Conservation (phyloP, 2,113 vertebrate species). For the Melierax canorus region DNA sequence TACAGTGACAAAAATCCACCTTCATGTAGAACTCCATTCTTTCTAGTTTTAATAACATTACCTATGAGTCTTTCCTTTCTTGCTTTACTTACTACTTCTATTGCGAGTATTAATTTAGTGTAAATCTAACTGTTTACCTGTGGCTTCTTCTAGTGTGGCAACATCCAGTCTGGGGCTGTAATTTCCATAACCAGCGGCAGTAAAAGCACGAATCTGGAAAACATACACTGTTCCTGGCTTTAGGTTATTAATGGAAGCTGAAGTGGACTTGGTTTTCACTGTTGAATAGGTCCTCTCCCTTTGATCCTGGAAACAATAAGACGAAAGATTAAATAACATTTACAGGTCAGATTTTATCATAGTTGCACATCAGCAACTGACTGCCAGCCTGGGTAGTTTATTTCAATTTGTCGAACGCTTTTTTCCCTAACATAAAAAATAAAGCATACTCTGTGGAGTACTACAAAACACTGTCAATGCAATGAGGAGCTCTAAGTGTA, state of each 20-base stretch:
- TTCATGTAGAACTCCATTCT: background rate
- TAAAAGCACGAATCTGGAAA: constrained; percentile 97
- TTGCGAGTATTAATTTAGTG: constrained; percentile 35
- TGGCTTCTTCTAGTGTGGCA: constrained; percentile 92
- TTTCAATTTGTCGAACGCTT: constrained; percentile 47
- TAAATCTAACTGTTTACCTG: constrained; percentile 77
- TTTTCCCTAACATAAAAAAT: background rate
- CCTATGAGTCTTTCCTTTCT: background rate
- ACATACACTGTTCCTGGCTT: constrained; percentile 96
- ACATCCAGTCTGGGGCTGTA: constrained; percentile 94
- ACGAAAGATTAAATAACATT: constrained; percentile 47
- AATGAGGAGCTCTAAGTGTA: constrained; percentile 33
- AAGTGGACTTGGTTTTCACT: constrained; percentile 92
- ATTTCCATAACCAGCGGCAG: constrained; percentile 93
- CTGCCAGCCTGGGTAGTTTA: constrained; percentile 34
- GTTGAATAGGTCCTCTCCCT: constrained; percentile 96
- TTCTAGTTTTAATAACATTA: background rate
- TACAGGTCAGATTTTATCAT: constrained; percentile 50
- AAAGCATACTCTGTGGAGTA: constrained; percentile 10
- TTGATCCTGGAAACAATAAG: constrained; percentile 84
- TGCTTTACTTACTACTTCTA: background rate
- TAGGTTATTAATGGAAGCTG: constrained; percentile 93
- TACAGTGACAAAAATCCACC: background rate
- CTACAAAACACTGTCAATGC: constrained; percentile 15
- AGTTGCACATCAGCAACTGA: constrained; percentile 33